Conservation (phyloP, 2,797 vertebrate species). For the Chaunax sp. region DNA sequence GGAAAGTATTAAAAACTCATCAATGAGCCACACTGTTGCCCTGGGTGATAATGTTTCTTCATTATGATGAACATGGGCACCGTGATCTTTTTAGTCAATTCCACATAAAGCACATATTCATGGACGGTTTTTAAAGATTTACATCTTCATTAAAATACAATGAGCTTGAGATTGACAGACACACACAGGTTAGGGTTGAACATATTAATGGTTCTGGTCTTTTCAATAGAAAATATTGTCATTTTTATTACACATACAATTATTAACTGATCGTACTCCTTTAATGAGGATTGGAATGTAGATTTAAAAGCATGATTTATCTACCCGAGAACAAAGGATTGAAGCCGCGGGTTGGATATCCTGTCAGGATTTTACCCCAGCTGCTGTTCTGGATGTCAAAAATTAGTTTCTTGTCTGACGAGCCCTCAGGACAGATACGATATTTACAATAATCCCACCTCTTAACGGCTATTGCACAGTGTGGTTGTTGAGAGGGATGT, state of each 20-base stretch:
- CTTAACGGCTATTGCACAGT: constrained; percentile 19
- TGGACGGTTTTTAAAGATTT: background rate
- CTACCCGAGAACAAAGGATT: constrained; percentile 23
- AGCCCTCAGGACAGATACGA: constrained; percentile 34
- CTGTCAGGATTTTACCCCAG: constrained; percentile 26
- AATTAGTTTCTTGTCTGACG: constrained; percentile 20
- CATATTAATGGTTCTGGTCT: background rate
- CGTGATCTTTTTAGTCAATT: too few species aligned
- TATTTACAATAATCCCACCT: constrained; percentile 23
- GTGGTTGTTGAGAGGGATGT: constrained; percentile 24
- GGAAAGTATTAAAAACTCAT: background rate
- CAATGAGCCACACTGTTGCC: background rate
- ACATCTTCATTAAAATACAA: too few species aligned
- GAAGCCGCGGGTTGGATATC: constrained; percentile 13
- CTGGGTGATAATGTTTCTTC: background rate
- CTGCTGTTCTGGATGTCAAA: constrained; percentile 34
- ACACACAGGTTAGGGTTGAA: background rate
- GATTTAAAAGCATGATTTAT: constrained; percentile 12
- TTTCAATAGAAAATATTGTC: background rate
- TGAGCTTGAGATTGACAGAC: background rate
- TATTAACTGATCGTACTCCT: background rate
- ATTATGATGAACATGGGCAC: background rate
- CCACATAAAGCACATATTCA: too few species aligned
- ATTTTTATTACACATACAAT: background rate
- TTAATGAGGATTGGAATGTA: constrained; percentile 2